Percentiles rank a stretch among this genome's conserved stretches.
Evolutionary conservation across 2,888 invertebrate species (phyloP).

Genomic region (Plagodis dolabraria): DNA sequence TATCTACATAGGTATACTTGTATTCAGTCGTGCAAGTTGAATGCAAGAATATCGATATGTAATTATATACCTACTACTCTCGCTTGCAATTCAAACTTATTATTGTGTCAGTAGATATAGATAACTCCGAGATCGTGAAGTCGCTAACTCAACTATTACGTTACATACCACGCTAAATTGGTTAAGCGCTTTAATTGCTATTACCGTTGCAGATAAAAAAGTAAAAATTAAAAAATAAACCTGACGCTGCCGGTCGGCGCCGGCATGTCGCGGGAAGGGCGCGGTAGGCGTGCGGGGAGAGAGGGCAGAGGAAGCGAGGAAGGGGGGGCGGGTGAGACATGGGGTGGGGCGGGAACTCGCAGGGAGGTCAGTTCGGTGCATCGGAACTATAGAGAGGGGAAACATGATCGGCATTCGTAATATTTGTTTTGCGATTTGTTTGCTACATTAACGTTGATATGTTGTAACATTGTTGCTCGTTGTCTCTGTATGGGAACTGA

Average conservation of each 20-base stretch:
- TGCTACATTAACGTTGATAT: background rate
- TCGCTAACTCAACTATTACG: background rate
- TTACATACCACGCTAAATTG: slow-evolving; percentile 11
- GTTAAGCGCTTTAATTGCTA: slow-evolving; percentile 4
- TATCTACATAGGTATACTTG: too few relatives aligned
- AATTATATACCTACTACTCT: too few relatives aligned
- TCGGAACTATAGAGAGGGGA: slow-evolving; percentile 50
- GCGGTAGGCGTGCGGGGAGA: slow-evolving; percentile 33
- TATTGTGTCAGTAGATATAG: too few relatives aligned
- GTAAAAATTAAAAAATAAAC: slow-evolving; percentile 47
- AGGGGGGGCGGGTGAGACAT: slow-evolving; percentile 23
- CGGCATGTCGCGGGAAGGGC: slow-evolving; percentile 61
- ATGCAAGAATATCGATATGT: too few relatives aligned
- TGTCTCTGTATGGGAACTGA: too few relatives aligned
- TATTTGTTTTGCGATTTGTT: slow-evolving; percentile 3
- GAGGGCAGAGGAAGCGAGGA: slow-evolving; percentile 31
- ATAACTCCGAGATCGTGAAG: too few relatives aligned
- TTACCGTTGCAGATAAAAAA: slow-evolving; percentile 32
- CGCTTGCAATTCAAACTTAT: too few relatives aligned
- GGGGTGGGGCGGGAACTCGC: slow-evolving; percentile 51
- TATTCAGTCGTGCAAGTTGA: too few relatives aligned
- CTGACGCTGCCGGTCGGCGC: slow-evolving; percentile 64
- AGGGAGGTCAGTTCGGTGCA: slow-evolving; percentile 75
- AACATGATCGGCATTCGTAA: background rate
- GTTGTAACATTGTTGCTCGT: background rate